A percentile compares a stretch with the other conserved stretches of the same genome.
These are phyloP conservation scores for Cataglyphis rosenhaueri DNA, from an alignment of 2,888 invertebrate genomes.

Conservation along the genomic window DNA sequence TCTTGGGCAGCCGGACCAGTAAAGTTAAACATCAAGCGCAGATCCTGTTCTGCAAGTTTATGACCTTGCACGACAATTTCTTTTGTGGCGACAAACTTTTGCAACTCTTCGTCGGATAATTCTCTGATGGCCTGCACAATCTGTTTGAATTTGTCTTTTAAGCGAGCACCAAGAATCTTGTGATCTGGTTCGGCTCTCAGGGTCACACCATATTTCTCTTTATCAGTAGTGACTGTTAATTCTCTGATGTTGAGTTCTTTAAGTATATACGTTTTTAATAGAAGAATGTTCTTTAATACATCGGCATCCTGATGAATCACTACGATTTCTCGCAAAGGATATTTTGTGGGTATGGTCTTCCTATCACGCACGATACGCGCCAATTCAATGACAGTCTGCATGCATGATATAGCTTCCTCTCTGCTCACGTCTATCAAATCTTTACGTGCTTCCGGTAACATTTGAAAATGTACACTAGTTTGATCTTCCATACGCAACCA, in stretches of 20 bases:
- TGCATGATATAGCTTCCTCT: slow-evolving; percentile 95
- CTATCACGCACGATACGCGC: slow-evolving; percentile 97
- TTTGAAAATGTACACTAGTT: slow-evolving; percentile 96
- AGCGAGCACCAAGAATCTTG: slow-evolving; percentile 94
- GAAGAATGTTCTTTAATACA: slow-evolving; percentile 92
- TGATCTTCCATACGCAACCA: slow-evolving; percentile 87
- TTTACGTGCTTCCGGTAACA: slow-evolving; percentile 92
- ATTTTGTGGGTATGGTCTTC: slow-evolving; percentile 97
- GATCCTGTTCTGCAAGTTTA: slow-evolving; percentile 91
- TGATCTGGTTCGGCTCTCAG: slow-evolving; percentile 98
- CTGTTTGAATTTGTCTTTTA: slow-evolving; percentile 96
- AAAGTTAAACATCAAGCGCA: slow-evolving; percentile 93
- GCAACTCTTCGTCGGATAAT: slow-evolving; percentile 92
- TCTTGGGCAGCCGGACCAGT: slow-evolving; percentile 88
- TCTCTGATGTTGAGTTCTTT: slow-evolving; percentile 97
- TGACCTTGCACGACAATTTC: slow-evolving; percentile 92
- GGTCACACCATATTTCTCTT: slow-evolving; percentile 95
- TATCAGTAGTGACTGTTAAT: slow-evolving; percentile 94
- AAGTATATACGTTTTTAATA: slow-evolving; percentile 93
- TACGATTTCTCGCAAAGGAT: slow-evolving; percentile 98
- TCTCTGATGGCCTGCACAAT: slow-evolving; percentile 93
- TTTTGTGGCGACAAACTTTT: slow-evolving; percentile 90
- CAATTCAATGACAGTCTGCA: slow-evolving; percentile 98
- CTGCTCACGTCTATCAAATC: slow-evolving; percentile 93
- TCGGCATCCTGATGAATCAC: slow-evolving; percentile 94